Base-by-base conservation (phyloP, 2,888 invertebrate species). In the Gastrophysa polygoni region DNA sequence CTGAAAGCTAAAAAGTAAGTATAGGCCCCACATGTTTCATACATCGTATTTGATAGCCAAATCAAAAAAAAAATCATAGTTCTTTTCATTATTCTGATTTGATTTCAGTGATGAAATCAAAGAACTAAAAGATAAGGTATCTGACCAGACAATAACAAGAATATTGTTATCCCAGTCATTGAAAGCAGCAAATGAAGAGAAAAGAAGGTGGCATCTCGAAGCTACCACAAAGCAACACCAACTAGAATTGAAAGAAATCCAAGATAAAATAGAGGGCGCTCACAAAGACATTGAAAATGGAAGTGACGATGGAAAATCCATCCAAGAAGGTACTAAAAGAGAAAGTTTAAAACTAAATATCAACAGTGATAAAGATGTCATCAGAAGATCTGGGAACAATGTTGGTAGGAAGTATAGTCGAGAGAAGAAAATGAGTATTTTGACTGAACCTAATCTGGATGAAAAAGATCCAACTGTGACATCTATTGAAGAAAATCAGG, bases 111-210 rank as follows among this genome's bases (percentile, higher is more conserved):
- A 69, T 32, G 68, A 72, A 55, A 67, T 70, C 14, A 62, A 67
- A 17, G 58, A 68, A 5, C 32, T 70, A 29, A 55, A 57, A 16
- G 62, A 66, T 1, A 57, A 67, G 47, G 11, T 68, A 6, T 48
- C 59, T 3, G 17, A 55, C 6, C 64, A 57, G 20, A 64, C 71
- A 10, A 48, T 68, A 29, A 59, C 67, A 11, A 57, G 60, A 10
- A 57, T 59, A 17, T 38, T 69, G 20, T 32, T 70, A 21, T 54
- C 67, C 1, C 47, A 20, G 0, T 61, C 68, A 10, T 56, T 73
- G 24, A 68, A 60, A 21, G 60, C 72, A 10, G 67, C 69, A 1
- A 70, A 72, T 29, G 63, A 63, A 21, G 69, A 74, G 43, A 66
- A 67, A 32, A 57, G 70, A 18, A 64, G 64, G 29, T 70, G 70